phyloP scores from a whole-genome alignment of 2,797 vertebrate genomes.

The Monodelphis domestica region DNA sequence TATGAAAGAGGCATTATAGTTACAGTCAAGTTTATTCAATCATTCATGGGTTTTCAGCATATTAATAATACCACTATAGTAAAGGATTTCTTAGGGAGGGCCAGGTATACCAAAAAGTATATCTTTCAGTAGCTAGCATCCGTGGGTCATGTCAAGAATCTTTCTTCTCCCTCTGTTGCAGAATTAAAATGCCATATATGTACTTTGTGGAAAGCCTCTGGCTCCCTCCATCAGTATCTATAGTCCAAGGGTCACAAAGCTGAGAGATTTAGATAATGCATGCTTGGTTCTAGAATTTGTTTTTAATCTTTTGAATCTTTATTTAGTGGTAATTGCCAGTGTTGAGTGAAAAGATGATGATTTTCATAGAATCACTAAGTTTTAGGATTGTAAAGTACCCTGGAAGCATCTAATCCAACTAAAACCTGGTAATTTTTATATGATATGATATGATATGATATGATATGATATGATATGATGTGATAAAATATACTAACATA shows the following conservation, averaged over 20 bases:
- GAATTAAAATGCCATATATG: slow-evolving; percentile 28
- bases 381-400: neutral
- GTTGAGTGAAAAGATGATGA: neutral
- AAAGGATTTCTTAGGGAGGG: neutral
- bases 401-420: neutral
- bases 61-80: neutral
- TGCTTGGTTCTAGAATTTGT: neutral
- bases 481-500: no score
- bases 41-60: neutral
- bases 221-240: slow-evolving; percentile 8
- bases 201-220: neutral
- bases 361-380: neutral
- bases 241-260: neutral
- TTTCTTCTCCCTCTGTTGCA: neutral
- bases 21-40: neutral
- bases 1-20: neutral
- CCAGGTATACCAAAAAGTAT: neutral
- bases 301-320: neutral
- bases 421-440: no score
- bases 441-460: no score
- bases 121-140: neutral
- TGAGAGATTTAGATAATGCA: slow-evolving; percentile 32
- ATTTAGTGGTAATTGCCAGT: neutral
- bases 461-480: no score
- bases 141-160: neutral